These are phyloP conservation scores for Camelus bactrianus DNA, from an alignment of 2,113 vertebrate species.

Conservation along the genomic window DNA sequence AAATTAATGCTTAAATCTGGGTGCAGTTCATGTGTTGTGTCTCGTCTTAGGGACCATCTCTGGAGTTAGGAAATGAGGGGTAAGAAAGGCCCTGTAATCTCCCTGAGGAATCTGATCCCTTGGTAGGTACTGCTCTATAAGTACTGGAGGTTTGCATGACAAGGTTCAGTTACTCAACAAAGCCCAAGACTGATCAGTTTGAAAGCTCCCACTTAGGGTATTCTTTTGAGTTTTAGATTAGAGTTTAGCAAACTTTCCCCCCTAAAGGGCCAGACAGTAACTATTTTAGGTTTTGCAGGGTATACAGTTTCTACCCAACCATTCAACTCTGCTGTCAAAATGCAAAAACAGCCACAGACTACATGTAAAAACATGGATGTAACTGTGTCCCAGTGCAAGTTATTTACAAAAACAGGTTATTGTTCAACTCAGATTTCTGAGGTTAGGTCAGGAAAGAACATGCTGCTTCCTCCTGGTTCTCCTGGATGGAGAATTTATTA, in stretches of 20 bases:
- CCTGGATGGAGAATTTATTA: neutral
- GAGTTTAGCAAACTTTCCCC: neutral
- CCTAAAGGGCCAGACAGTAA: neutral
- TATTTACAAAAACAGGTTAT: neutral
- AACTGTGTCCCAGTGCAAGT: neutral
- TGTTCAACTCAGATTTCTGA: neutral
- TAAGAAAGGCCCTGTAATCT: conserved; percentile 56
- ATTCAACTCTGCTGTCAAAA: neutral
- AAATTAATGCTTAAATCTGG: conserved; percentile 88
- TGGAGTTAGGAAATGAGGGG: conserved; percentile 57
- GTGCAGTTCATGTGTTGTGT: conserved; percentile 85
- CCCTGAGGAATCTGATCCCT: conserved; percentile 63
- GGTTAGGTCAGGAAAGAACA: neutral
- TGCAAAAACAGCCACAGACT: neutral
- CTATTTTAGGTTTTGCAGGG: neutral
- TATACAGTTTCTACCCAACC: neutral
- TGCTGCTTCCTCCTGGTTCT: neutral
- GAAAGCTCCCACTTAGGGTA: neutral
- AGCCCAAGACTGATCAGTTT: neutral
- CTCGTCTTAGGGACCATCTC: conserved; percentile 78
- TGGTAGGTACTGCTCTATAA: neutral
- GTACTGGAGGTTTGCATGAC: neutral
- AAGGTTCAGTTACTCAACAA: neutral
- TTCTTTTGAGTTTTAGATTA: neutral
- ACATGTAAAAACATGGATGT: neutral